Evolutionary conservation across 2,113 vertebrate genomes (phyloP), one percentile per base, ranked within the genome.

Genomic region (Eurystomus gularis): DNA sequence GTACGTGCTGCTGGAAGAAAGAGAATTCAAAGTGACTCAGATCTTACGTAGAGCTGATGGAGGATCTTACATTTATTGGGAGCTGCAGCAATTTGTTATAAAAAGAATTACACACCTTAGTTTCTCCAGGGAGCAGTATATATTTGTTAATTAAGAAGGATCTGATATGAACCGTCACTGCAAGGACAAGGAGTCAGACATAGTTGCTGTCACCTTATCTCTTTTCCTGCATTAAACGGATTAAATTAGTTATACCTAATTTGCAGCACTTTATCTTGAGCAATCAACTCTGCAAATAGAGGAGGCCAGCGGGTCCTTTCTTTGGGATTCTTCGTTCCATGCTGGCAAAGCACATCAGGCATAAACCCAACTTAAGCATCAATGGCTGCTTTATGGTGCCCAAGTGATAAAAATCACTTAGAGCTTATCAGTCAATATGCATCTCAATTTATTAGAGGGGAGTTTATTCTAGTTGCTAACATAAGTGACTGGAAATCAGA

Each of bases 221-320:
- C 64, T 85, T 65, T 70, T 21, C 40, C 58, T 65, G 39, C 28
- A 40, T 88, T 77, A 58, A 83, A 60, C 24, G 81, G 51, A 94
- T 77, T 51, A 65, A 89, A 94, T 85, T 78, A 83, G 48, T 57
- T 76, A 78, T 54, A 89, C 17, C 40, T 85, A 84, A 94, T 94
- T 94, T 84, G 17, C 71, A 72, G 79, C 3, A 0, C 26, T 93
- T 93, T 82, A 76, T 73, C 82, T 77, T 44, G 33, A 87, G 54
- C 49, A 82, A 94, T 86, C 73, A 65, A 57, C 54, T 61, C 66
- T n/a, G 57, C 39, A 79, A 89, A 77, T 5, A 71, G 29, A 82
- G n/a, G 82, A 94, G 57, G 33, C 26, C 82, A 87, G 57, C 17
- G 85, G 39, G 33, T 4, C 17, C 48, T 90, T 86, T 86, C 26